Percentiles rank a stretch among this genome's conserved stretches.
These are phyloP conservation scores for Hippoglossus stenolepis DNA, from an alignment of 2,113 vertebrate species.

Conservation along the genomic window DNA sequence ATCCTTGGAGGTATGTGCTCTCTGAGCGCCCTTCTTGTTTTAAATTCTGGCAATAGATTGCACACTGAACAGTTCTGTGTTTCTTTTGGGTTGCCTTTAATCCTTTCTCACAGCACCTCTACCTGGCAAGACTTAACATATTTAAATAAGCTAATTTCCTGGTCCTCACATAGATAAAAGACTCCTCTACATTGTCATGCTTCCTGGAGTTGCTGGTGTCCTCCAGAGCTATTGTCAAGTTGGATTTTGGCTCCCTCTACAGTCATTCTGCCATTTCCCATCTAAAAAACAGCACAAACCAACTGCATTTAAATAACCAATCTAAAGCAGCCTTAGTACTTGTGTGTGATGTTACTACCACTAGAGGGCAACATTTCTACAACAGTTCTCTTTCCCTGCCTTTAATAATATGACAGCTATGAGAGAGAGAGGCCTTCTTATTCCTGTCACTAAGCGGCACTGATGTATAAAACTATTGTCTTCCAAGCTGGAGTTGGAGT, in stretches of 20 bases:
- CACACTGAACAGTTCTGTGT: too few species aligned
- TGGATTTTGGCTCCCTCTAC: neutral
- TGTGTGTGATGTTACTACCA: constrained; percentile 5
- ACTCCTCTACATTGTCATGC: too few species aligned
- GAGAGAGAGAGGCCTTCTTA: neutral
- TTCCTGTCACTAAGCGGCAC: neutral
- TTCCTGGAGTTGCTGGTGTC: too few species aligned
- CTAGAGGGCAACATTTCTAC: constrained; percentile 53
- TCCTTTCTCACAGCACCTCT: too few species aligned
- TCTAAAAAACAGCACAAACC: neutral
- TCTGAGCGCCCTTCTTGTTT: too few species aligned
- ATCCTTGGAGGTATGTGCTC: too few species aligned
- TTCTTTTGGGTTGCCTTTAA: too few species aligned
- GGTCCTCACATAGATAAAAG: too few species aligned
- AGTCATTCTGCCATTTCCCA: neutral
- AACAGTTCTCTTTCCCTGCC: neutral
- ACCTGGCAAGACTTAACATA: too few species aligned
- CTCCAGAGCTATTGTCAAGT: neutral
- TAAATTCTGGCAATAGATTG: too few species aligned
- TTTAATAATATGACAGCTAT: neutral
- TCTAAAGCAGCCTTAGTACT: neutral
- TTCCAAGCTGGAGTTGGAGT: neutral
- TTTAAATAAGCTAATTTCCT: too few species aligned
- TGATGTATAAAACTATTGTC: neutral
- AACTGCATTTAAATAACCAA: neutral